A percentile compares a stretch with the other conserved stretches of the same genome.
phyloP scores from a whole-genome alignment of 2,797 vertebrate genomes.

The Megalops cyprinoides region DNA sequence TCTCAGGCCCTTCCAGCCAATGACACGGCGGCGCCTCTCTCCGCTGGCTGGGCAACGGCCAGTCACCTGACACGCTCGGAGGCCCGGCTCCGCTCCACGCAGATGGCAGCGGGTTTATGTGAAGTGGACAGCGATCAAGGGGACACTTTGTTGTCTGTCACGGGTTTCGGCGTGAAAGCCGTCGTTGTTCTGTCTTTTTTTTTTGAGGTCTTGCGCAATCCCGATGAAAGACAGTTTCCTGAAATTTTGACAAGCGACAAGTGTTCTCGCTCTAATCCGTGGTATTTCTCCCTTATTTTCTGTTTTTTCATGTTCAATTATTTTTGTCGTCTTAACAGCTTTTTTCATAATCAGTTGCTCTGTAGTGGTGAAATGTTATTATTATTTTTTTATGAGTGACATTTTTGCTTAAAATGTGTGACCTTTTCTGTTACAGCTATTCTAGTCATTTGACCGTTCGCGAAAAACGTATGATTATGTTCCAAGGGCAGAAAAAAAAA shows the following conservation, averaged over 20 bases:
- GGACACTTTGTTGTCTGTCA: background rate
- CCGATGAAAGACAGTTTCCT: background rate
- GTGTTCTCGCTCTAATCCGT: no score
- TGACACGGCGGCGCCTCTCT: slow-evolving; percentile 41
- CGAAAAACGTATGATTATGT: no score
- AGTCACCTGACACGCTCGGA: slow-evolving; percentile 14
- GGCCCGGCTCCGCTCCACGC: background rate
- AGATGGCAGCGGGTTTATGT: slow-evolving; percentile 26
- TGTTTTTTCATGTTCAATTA: no score
- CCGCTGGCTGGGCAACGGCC: slow-evolving; percentile 26
- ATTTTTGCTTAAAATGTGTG: no score
- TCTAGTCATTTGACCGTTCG: no score
- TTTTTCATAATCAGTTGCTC: no score
- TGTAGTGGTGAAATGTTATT: no score
- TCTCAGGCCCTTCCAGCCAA: slow-evolving; percentile 48
- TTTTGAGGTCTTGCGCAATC: background rate
- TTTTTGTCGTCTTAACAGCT: no score
- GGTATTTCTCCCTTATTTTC: background rate
- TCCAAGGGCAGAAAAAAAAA: background rate
- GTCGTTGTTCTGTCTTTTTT: background rate
- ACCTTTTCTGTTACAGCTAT: no score
- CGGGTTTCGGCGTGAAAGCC: background rate
- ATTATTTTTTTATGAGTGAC: no score
- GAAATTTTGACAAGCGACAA: background rate
- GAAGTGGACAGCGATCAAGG: slow-evolving; percentile 8